A percentile compares a stretch with the other conserved stretches of the same genome.
Conservation (phyloP, 2,888 invertebrate genomes). For the Phanerotoma sp. region DNA sequence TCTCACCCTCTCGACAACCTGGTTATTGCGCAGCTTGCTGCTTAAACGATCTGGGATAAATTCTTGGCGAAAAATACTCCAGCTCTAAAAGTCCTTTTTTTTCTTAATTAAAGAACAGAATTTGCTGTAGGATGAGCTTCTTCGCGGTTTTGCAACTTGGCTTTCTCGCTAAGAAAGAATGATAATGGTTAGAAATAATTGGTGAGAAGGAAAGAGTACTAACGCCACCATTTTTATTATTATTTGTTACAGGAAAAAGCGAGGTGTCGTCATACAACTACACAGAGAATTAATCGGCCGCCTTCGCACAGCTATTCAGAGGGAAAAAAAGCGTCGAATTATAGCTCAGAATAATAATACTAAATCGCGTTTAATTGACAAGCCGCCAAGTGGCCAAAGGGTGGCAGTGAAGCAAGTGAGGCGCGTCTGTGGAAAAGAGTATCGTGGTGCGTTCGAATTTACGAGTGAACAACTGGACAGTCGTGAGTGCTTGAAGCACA, state of each 20-base stretch:
- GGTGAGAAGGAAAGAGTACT: background rate
- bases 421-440: constrained; percentile 13
- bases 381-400: constrained; percentile 22
- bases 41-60: constrained; percentile 35
- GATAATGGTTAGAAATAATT: constrained; percentile 8
- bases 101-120: constrained; percentile 8
- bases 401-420: constrained; percentile 21
- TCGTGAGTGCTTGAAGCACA: background rate
- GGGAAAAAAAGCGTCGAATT: constrained; percentile 25
- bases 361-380: constrained; percentile 50
- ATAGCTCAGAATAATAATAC: constrained; percentile 38
- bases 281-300: constrained; percentile 12
- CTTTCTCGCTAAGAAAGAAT: constrained; percentile 6
- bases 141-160: background rate
- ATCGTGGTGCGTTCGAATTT: constrained; percentile 34
- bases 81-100: constrained; percentile 1
- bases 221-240: background rate
- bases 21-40: constrained; percentile 35
- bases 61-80: constrained; percentile 29
- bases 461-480: constrained; percentile 36
- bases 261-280: background rate
- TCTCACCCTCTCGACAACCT: constrained; percentile 23
- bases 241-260: constrained; percentile 19
- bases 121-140: background rate
- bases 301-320: constrained; percentile 10